These are phyloP conservation scores for Hirtodrosophila alboralis DNA, from an alignment of 2,888 invertebrate genomes.

Conservation along the genomic window DNA sequence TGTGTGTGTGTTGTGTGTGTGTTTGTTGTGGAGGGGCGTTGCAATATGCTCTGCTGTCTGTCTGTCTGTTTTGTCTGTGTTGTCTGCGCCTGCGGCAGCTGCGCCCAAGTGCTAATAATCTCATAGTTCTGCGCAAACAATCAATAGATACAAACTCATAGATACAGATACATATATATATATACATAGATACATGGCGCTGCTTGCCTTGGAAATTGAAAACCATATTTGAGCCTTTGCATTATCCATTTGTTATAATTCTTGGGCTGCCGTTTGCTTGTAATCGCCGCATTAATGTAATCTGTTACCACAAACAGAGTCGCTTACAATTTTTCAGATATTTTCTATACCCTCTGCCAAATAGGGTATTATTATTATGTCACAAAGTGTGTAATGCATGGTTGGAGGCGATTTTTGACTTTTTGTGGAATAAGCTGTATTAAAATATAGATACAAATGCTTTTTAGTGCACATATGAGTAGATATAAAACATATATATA, in stretches of 20 bases:
- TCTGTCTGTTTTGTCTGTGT: no score
- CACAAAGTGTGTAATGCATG: no score
- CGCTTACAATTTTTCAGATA: constrained; percentile 21
- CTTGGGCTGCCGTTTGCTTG: constrained; percentile 38
- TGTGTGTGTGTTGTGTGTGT: constrained; percentile 1
- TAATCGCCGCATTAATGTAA: constrained; percentile 72
- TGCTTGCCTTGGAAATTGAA: constrained; percentile 48
- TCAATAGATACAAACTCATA: constrained; percentile 56
- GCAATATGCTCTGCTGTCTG: constrained; percentile 42
- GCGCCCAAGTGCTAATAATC: constrained; percentile 82
- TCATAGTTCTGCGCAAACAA: constrained; percentile 73
- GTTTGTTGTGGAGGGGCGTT: constrained; percentile 47
- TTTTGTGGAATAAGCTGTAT: no score
- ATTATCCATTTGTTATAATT: constrained; percentile 64
- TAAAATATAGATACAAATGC: no score
- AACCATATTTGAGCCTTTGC: constrained; percentile 50
- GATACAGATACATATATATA: constrained; percentile 10
- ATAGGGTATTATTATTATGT: no score
- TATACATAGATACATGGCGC: constrained; percentile 17
- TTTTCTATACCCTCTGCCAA: background rate
- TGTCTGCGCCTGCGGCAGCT: constrained; percentile 67
- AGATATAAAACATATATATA: no score
- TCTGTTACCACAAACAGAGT: constrained; percentile 59
- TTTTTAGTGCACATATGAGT: no score
- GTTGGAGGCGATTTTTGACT: no score